Evolutionary conservation across 2,797 vertebrate genomes (phyloP), one percentile per base, ranked within the genome.

Genomic region (Tachyglossus aculeatus): DNA sequence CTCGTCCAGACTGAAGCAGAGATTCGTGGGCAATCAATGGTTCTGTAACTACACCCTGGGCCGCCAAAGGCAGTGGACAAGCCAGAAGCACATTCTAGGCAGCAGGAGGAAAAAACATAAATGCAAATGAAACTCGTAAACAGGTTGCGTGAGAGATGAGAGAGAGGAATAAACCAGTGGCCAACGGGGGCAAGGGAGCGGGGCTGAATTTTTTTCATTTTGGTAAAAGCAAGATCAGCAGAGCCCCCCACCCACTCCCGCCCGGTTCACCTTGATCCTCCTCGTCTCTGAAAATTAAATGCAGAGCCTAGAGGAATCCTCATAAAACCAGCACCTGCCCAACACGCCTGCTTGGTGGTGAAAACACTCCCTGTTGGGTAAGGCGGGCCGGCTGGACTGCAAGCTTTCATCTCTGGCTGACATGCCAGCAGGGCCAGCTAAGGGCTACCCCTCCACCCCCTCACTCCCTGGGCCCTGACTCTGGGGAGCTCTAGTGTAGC

Each of bases 1-100:
- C 67, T 54, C 56, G 61, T 80, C 71, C 18, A 86, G 80, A 82
- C n/a, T 80, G 76, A 80, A 81, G 83, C 89, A 89, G 89, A 93
- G 95, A 95, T 96, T 95, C 95, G 91, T 84, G 72, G 80, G 83
- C 84, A 88, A 94, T 96, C 95, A 95, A 96, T 95, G 94, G 90
- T 93, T 88, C 91, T 88, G 90, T 89, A 87, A 90, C 74, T 80
- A 58, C 63, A 71, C 80, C 89, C 88, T 84, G 69, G 75, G 74
- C 77, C 87, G 85, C 78, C 89, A 70, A 85, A 88, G 86, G 86
- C 88, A 88, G 82, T 86, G 84, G 78, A 86, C 81, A 89, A 90
- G 81, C 87, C 87, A 88, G 84, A 88, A 79, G 75, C 89, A 82
- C 73, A 68, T 88, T 73, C 65, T 84, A 75, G 80, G 80, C 77